A percentile compares a stretch with the other conserved stretches of the same genome.
Conservation (phyloP, 2,797 vertebrate genomes). For the Periparus ater region DNA sequence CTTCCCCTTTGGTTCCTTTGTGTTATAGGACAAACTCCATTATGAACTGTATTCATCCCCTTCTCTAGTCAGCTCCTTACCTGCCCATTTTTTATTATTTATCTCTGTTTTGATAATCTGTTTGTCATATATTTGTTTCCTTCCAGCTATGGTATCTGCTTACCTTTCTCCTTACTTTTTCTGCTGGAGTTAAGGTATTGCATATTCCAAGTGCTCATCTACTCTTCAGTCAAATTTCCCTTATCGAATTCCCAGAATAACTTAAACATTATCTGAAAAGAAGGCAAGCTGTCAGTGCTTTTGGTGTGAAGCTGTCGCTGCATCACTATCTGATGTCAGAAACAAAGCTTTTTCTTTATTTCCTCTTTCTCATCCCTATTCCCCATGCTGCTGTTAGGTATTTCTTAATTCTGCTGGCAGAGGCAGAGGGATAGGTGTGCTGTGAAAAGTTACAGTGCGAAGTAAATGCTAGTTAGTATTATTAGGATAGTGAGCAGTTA, state of each 20-base stretch:
- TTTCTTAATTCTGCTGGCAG: not conserved
- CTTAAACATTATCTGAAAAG: not conserved
- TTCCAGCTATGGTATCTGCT: not conserved
- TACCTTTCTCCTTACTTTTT: not conserved
- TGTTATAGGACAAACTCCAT: not conserved
- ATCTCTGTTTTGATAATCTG: not conserved
- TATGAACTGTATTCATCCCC: not conserved
- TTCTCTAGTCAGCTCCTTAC: not conserved
- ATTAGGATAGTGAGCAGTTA: not conserved
- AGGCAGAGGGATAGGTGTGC: not conserved
- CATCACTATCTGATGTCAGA: not conserved
- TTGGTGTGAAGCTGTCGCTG: not conserved
- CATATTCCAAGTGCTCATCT: not conserved
- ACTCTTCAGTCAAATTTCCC: not conserved
- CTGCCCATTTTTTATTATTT: not conserved
- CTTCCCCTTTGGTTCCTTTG: not conserved
- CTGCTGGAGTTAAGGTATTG: not conserved
- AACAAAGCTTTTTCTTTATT: conserved; percentile 6
- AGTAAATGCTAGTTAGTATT: not conserved
- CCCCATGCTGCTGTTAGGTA: not conserved
- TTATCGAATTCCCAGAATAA: not conserved
- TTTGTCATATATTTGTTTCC: not conserved
- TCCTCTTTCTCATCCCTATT: not conserved
- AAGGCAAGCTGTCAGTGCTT: not conserved
- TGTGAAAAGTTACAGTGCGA: not conserved